Evolutionary conservation across 2,888 invertebrate species (phyloP).

Genomic region (Sisyra terminalis): DNA sequence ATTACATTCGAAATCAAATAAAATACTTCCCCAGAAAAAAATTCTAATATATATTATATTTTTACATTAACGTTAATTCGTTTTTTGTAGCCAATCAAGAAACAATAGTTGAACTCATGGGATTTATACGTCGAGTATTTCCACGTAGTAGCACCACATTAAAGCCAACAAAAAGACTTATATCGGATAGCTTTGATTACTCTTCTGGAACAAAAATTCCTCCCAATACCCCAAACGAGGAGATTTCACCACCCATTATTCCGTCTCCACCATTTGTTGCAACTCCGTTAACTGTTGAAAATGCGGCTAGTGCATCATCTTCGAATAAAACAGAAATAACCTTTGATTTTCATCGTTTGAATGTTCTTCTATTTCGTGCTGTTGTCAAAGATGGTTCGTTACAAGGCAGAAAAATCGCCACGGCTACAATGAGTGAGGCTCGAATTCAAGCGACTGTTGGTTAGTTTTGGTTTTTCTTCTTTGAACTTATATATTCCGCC

Average conservation of each 20-base stretch:
- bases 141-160: conserved; percentile 20
- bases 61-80: conserved; percentile 8
- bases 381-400: conserved; percentile 49
- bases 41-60: conserved; percentile 7
- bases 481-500: conserved; percentile 12
- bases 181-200: not conserved
- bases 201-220: not conserved
- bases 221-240: conserved; percentile 15
- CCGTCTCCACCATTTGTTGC: not conserved
- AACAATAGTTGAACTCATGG: conserved; percentile 82
- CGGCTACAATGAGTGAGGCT: conserved; percentile 83
- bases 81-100: conserved; percentile 71
- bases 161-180: conserved; percentile 12
- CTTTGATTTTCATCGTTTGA: conserved; percentile 85
- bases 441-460: conserved; percentile 73
- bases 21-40: too few species aligned
- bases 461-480: conserved; percentile 17
- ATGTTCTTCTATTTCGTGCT: conserved; percentile 70
- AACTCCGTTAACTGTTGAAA: not conserved
- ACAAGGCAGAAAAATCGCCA: conserved; percentile 78
- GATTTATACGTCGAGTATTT: conserved; percentile 66
- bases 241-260: conserved; percentile 11
- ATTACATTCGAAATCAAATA: too few species aligned
- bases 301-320: not conserved
- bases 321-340: conserved; percentile 46